Evolutionary conservation across 2,888 invertebrate genomes (phyloP), one percentile per base, ranked within the genome.

Genomic region (Melanophora roralis): DNA sequence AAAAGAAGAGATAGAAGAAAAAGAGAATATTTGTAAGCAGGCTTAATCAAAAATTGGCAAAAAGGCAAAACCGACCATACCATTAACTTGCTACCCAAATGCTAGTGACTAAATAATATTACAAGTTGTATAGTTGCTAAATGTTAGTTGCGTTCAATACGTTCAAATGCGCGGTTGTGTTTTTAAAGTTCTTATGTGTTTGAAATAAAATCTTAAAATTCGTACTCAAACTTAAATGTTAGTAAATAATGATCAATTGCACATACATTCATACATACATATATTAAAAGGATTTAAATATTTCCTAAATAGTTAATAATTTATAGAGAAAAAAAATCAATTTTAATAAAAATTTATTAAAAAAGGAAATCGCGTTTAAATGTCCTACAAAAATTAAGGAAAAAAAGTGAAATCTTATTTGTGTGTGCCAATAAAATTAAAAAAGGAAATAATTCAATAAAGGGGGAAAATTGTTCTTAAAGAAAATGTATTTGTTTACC

Each of bases 131-230:
- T 69, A 75, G 71, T 83, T 81, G 84, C 80, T 81, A 68, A 83
- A 84, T 65, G 83, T 86, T 86, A 87, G 87, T 87, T 86, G 85
- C 83, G 83, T 86, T 86, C 84, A 81, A 86, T 84, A 85, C 87
- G 87, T 84, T 85, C 84, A 83, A 83, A 86, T 83, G 86, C 86
- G 84, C 86, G 85, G 87, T 88, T 83, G 82, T 72, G 72, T 67
- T 12, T 32, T 65, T 73, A 64, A 1, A 14, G 23, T 34, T 51
- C 1, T 72, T 43, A 65, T 47, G 64, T 23, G 45, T 62, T 53
- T 59, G 45, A 36, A 40, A 16, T 43, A 40, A 59, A 49, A 11
- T 67, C n/a, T 51, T 47, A 19, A 47, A 40, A 21, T 11, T 1
- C 59, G 27, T 27, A 27, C 27, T n/a, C n/a, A 57, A 65, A 14